Evolutionary conservation across 92 coral and sea anemone species (phyloP).

Genomic region (Actinernus sp.): DNA sequence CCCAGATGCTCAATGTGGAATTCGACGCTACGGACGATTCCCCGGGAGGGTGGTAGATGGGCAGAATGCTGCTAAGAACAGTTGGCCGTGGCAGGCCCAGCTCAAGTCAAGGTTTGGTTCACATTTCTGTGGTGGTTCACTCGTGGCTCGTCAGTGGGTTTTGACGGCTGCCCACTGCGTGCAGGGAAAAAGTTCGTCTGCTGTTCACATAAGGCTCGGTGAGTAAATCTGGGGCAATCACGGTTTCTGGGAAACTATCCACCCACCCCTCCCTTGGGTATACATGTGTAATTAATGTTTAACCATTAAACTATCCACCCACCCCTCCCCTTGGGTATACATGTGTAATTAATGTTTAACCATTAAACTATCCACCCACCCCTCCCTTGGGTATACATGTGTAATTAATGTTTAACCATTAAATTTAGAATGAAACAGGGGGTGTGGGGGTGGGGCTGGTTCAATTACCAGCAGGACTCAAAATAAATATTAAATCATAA

Average conservation of each 20-base stretch:
- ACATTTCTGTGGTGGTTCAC: slow-evolving; percentile 68
- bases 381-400: too few relatives aligned
- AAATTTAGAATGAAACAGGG: too few relatives aligned
- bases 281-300: too few relatives aligned
- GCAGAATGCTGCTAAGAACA: slow-evolving; percentile 62
- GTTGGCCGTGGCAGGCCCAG: slow-evolving; percentile 79
- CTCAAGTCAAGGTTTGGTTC: slow-evolving; percentile 20
- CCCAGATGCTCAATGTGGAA: slow-evolving; percentile 48
- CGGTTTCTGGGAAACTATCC: background rate
- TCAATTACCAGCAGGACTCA: too few relatives aligned
- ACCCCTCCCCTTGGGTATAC: too few relatives aligned
- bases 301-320: too few relatives aligned
- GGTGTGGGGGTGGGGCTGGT: too few relatives aligned
- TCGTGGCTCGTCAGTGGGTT: slow-evolving; percentile 58
- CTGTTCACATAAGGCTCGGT: slow-evolving; percentile 24
- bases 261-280: too few relatives aligned
- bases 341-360: too few relatives aligned
- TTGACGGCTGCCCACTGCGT: slow-evolving; percentile 76
- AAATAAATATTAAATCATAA: too few relatives aligned
- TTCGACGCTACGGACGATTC: slow-evolving; percentile 44
- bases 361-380: too few relatives aligned
- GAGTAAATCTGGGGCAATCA: background rate
- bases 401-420: too few relatives aligned
- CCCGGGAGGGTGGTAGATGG: slow-evolving; percentile 68
- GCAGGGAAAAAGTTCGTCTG: slow-evolving; percentile 16